These are phyloP conservation scores for Mugil cephalus DNA, from an alignment of 2,113 vertebrate species.

Conservation along the genomic window DNA sequence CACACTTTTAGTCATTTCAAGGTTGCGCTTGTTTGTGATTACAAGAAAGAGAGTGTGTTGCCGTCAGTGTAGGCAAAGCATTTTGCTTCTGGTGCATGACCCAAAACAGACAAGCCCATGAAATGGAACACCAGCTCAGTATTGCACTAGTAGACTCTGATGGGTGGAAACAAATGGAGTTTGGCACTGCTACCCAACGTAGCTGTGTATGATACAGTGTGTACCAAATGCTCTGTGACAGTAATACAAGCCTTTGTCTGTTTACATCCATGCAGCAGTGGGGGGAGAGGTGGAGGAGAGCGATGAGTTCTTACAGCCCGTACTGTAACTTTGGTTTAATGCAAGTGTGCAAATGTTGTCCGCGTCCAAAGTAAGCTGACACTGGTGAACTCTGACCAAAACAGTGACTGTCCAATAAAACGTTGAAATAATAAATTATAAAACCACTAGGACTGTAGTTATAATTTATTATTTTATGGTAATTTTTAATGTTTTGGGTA, in stretches of 20 bases:
- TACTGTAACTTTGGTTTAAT: background rate
- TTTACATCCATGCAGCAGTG: conserved; percentile 39
- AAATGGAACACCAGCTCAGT: conserved; percentile 72
- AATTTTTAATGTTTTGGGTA: too few species aligned
- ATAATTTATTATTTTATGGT: too few species aligned
- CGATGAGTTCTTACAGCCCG: background rate
- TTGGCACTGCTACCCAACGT: conserved; percentile 62
- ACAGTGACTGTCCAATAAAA: too few species aligned
- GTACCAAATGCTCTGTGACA: conserved; percentile 70
- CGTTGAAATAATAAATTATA: too few species aligned
- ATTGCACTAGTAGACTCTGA: conserved; percentile 64
- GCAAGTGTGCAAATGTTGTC: background rate
- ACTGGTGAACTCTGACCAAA: too few species aligned
- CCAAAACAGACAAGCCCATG: conserved; percentile 71
- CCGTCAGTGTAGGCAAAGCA: conserved; percentile 56
- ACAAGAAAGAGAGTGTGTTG: background rate
- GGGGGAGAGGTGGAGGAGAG: conserved; percentile 10
- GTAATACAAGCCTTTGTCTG: conserved; percentile 63
- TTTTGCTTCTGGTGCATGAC: conserved; percentile 65
- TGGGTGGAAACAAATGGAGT: conserved; percentile 68
- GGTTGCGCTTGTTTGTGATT: conserved; percentile 30
- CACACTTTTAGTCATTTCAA: conserved; percentile 40
- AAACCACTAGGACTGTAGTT: too few species aligned
- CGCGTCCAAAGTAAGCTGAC: too few species aligned
- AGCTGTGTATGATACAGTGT: conserved; percentile 65